Base-by-base conservation (phyloP, 2,888 invertebrate species). In the Clivina fossor region DNA sequence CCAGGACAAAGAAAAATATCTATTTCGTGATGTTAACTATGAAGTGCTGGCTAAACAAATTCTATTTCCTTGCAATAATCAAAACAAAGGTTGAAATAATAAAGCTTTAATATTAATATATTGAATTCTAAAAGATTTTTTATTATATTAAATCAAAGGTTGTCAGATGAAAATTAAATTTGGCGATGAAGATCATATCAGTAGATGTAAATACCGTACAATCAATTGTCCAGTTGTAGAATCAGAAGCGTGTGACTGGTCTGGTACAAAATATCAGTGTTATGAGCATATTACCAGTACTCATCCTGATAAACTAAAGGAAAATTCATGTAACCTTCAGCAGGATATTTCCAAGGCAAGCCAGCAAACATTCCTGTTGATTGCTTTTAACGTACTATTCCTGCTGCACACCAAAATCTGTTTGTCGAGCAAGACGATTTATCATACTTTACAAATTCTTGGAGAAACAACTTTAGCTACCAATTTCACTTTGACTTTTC, bases 321-420 rank as follows among this genome's bases (percentile, higher is more conserved):
- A 43, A 16, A 43, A 43, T 16, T 30, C 43, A 8, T 28, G 26
- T 26, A 15, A 13, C 4, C 30, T 43, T 4, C 15, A 4, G n/a
- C 20, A 43, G 8, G 43, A 43, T 16, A 15, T 43, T 16, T 5
- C 43, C 3, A 43, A 5, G 9, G 26, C 15, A 4, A 43, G 16
- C 30, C 16, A 16, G 28, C 16, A 43, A 26, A 43, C 16, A 5
- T 43, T 16, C 18, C 4, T 26, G 9, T 20, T 43, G 5, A n/a
- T 16, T 2, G 16, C 28, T 9, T 28, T 28, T 8, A 11, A 28
- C 3, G 11, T 15, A 2, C n/a, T 43, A 13, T 43, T 43, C n/a
- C 4, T 43, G 30, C 28, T 43, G 4, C 15, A 43, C 16, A 43
- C 28, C n/a, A 43, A 43, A 28, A 18, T 43, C 9, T 43, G 43